phyloP scores from a whole-genome alignment of 2,888 invertebrate genomes.

The Macropis europaea region DNA sequence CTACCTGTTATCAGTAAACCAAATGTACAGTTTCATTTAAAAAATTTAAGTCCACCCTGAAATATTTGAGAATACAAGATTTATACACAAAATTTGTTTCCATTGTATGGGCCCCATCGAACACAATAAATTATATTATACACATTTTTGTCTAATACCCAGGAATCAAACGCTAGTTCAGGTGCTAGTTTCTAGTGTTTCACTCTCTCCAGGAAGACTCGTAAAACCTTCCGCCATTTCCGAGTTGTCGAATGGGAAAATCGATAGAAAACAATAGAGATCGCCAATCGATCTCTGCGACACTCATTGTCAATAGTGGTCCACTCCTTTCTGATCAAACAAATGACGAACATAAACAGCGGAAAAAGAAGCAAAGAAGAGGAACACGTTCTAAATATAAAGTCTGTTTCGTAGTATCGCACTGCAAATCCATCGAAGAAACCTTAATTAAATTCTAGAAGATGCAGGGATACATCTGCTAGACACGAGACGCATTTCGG shows the following conservation, averaged over 20 bases:
- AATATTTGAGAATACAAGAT: too few species aligned
- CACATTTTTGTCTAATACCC: too few species aligned
- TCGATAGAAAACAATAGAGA: constrained; percentile 12
- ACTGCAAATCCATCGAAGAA: constrained; percentile 7
- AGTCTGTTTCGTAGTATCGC: not conserved
- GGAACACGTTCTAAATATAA: constrained; percentile 7
- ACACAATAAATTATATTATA: too few species aligned
- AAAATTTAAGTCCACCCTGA: too few species aligned
- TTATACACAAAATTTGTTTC: too few species aligned
- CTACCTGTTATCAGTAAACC: too few species aligned
- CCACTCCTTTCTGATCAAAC: not conserved
- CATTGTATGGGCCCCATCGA: too few species aligned
- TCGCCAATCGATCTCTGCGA: constrained; percentile 39
- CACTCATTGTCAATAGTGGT: not conserved
- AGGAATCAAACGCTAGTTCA: too few species aligned
- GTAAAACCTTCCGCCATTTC: not conserved
- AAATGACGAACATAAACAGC: constrained; percentile 6
- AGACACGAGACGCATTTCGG: constrained; percentile 16
- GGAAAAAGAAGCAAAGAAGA: constrained; percentile 6
- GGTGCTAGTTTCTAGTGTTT: too few species aligned
- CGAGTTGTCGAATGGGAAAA: not conserved
- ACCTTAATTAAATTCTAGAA: constrained; percentile 51
- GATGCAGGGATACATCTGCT: constrained; percentile 3
- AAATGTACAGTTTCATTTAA: too few species aligned
- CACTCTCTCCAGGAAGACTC: too few species aligned